These are phyloP conservation scores for Melanerpes formicivorus DNA, from an alignment of 2,113 vertebrate genomes.

Conservation along the genomic window DNA sequence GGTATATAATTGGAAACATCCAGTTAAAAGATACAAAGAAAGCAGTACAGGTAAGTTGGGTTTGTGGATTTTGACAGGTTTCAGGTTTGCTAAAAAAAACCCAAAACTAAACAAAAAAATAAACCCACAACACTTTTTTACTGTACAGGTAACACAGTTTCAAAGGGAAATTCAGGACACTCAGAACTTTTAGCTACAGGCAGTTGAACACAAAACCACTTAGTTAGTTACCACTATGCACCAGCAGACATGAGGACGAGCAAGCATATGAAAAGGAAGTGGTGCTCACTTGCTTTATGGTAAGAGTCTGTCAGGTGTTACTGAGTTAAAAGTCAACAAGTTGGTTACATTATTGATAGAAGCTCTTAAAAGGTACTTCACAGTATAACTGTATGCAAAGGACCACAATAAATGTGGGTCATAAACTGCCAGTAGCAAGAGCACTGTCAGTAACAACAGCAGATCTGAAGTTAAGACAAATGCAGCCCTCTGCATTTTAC, in stretches of 20 bases:
- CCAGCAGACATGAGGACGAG: neutral
- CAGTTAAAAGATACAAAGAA: neutral
- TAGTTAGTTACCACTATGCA: neutral
- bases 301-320: slow-evolving; percentile 48
- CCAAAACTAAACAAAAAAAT: neutral
- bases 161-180: neutral
- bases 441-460: slow-evolving; percentile 58
- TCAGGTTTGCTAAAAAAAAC: neutral
- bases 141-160: neutral
- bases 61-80: neutral
- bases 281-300: slow-evolving; percentile 3
- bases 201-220: neutral
- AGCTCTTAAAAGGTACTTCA: slow-evolving; percentile 69
- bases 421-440: slow-evolving; percentile 68
- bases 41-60: neutral
- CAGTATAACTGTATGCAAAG: slow-evolving; percentile 68
- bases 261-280: slow-evolving; percentile 39
- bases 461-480: slow-evolving; percentile 66
- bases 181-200: neutral
- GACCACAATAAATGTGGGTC: slow-evolving; percentile 57
- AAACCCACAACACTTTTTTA: neutral
- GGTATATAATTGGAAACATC: neutral
- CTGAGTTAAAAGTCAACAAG: slow-evolving; percentile 70
- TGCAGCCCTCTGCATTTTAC: slow-evolving; percentile 11
- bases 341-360: slow-evolving; percentile 58